A percentile compares a stretch with the other conserved stretches of the same genome.
Evolutionary conservation across 2,888 invertebrate genomes (phyloP).

Genomic region (Eupithecia exiguata): DNA sequence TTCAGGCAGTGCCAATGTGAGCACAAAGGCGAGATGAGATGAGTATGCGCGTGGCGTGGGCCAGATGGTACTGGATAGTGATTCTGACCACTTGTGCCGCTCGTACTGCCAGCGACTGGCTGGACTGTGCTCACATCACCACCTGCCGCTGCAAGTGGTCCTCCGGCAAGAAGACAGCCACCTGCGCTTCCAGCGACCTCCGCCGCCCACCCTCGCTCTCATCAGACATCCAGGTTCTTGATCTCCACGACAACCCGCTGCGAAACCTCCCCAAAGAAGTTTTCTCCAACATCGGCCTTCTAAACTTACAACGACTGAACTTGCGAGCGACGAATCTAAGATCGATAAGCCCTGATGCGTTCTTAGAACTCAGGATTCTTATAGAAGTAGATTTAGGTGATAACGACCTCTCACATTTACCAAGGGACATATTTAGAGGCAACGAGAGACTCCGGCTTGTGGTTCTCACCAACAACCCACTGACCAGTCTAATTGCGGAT

Average conservation of each 20-base stretch:
- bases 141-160: conserved; percentile 96
- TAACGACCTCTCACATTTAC: conserved; percentile 89
- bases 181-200: conserved; percentile 92
- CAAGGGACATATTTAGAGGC: conserved; percentile 91
- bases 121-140: conserved; percentile 92
- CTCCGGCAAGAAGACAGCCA: conserved; percentile 94
- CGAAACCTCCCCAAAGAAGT: conserved; percentile 89
- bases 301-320: conserved; percentile 93
- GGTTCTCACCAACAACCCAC: conserved; percentile 91
- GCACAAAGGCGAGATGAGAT: conserved; percentile 81
- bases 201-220: conserved; percentile 88
- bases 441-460: conserved; percentile 92
- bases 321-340: conserved; percentile 89
- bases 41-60: conserved; percentile 83
- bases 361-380: conserved; percentile 92
- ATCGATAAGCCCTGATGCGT: conserved; percentile 92
- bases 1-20: conserved; percentile 81
- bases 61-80: conserved; percentile 82
- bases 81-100: conserved; percentile 80
- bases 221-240: conserved; percentile 87
- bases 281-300: conserved; percentile 90
- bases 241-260: conserved; percentile 92
- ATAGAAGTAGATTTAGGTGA: conserved; percentile 94
- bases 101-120: conserved; percentile 88
- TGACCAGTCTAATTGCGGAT: conserved; percentile 87